Base-by-base conservation (phyloP, 2,113 vertebrate species). In the Sinocyclocheilus anophthalmus region DNA sequence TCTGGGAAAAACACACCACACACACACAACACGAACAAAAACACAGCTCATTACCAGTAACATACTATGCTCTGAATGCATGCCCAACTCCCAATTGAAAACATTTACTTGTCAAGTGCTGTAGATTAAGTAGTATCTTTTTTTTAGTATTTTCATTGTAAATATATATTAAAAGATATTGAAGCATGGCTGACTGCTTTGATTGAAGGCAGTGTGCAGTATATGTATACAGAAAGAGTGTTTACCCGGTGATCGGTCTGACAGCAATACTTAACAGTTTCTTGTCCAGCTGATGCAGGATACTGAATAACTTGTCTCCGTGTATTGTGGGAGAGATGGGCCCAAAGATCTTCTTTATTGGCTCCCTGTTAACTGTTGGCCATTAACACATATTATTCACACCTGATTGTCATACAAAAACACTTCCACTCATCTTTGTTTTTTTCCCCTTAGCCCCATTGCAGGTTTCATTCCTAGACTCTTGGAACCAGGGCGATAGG, bases 301-400 rank as follows among this genome's bases (percentile, higher is more conserved):
- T 89, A 10, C 92, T 73, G 50, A 92, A 86, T 14, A 98, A 89
- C 75, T 93, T 95, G 86, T 94, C 93, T 90, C 91, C 92, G 87
- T 95, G 92, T 45, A 92, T 57, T 48, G 89, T 88, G 20, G 91
- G 92, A 87, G 94, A 94, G 61, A 93, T 92, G 4, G 93, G 83
- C 39, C 97, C 97, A 70, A 98, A 91, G 88, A 98, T 97, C 91
- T 96, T 96, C 37, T 90, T 90, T 81, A 96, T 3, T 0, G 94
- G 94, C 75, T 96, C 93, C 94, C 93, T 95, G 85, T 98, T 98
- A 91, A 94, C 97, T 98, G 90, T 72, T 50, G 26, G 24, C 42
- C 76, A 81, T 86, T 88, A 50, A 75, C 2, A 80, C 57, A 72
- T 55, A 48, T 72, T 61, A 33, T 24, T 50, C n/a, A 18, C 73